Evolutionary conservation across 2,797 vertebrate species (phyloP).

Genomic region (Rhinatrema bivittatum): DNA sequence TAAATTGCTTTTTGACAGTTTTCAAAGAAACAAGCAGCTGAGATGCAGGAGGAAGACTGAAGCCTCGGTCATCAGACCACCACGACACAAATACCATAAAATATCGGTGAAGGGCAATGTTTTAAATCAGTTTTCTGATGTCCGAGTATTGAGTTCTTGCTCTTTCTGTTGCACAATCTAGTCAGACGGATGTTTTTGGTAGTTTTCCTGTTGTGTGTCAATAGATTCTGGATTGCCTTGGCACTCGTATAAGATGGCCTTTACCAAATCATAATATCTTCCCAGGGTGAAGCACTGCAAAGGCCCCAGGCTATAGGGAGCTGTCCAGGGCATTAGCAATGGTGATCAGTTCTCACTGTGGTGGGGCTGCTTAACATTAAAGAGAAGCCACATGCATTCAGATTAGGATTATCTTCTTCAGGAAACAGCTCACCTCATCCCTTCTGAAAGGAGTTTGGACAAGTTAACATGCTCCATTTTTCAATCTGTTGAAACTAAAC

Average conservation of each 20-base stretch:
- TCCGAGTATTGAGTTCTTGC: too few relatives aligned
- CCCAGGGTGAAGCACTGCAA: slow-evolving; percentile 25
- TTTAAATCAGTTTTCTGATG: too few relatives aligned
- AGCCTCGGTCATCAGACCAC: too few relatives aligned
- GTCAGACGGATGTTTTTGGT: slow-evolving; percentile 57
- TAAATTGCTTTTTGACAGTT: too few relatives aligned
- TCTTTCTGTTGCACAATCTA: slow-evolving; percentile 56
- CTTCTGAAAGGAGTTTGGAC: slow-evolving; percentile 21
- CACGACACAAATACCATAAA: too few relatives aligned
- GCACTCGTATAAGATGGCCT: slow-evolving; percentile 50
- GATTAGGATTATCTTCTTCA: slow-evolving; percentile 21
- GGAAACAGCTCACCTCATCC: slow-evolving; percentile 2
- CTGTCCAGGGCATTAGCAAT: slow-evolving; percentile 39
- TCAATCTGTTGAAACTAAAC: slow-evolving; percentile 52
- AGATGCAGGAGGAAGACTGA: too few relatives aligned
- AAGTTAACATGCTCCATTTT: slow-evolving; percentile 45
- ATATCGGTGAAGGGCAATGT: too few relatives aligned
- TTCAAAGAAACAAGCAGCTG: too few relatives aligned
- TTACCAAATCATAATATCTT: slow-evolving; percentile 48
- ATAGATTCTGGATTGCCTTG: slow-evolving; percentile 48
- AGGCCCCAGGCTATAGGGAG: slow-evolving; percentile 36
- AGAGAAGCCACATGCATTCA: slow-evolving; percentile 1
- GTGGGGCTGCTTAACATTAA: slow-evolving; percentile 12
- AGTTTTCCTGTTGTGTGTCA: slow-evolving; percentile 46
- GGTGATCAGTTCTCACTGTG: too few relatives aligned